Evolutionary conservation across 37 sponge, comb jelly and placozoan genomes (phyloP).

Genomic region (Theonella swinhoei): DNA sequence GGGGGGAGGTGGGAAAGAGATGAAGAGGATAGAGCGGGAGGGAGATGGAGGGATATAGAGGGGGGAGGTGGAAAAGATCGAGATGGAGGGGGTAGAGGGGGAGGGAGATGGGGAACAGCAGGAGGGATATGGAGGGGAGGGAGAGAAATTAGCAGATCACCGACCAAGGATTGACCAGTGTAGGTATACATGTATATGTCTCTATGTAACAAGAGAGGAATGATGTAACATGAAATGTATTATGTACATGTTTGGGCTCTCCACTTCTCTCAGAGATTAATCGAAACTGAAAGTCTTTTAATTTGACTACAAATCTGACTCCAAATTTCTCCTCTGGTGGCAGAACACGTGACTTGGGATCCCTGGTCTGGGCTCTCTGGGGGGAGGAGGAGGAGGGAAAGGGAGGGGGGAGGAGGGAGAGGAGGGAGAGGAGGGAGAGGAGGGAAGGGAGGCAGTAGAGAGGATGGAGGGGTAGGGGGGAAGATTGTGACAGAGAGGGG

Average conservation of each 20-base stretch:
- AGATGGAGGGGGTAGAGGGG: no score
- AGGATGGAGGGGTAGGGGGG: not conserved
- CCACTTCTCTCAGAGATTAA: conserved; percentile 44
- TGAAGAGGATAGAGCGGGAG: not conserved
- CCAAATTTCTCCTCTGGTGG: conserved; percentile 64
- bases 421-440: not conserved
- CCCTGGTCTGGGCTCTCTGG: conserved; percentile 12
- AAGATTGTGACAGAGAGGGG: not conserved
- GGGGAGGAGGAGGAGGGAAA: not conserved
- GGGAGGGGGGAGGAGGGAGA: not conserved
- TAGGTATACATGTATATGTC: no score
- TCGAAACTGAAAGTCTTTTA: conserved; percentile 43
- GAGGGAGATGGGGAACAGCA: no score
- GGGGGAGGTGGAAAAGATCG: no score
- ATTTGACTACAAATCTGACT: conserved; percentile 45
- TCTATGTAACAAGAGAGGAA: no score
- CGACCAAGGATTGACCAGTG: no score
- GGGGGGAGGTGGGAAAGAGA: not conserved
- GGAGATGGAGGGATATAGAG: not conserved
- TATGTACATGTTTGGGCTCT: conserved; percentile 40
- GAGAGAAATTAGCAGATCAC: no score
- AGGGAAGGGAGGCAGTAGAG: not conserved
- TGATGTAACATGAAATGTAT: no score
- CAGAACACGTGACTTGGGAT: not conserved
- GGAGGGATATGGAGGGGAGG: no score